Percentiles rank a stretch among this genome's conserved stretches.
These are phyloP conservation scores for Heptranchias perlo DNA, from an alignment of 2,113 vertebrate species.

Conservation along the genomic window DNA sequence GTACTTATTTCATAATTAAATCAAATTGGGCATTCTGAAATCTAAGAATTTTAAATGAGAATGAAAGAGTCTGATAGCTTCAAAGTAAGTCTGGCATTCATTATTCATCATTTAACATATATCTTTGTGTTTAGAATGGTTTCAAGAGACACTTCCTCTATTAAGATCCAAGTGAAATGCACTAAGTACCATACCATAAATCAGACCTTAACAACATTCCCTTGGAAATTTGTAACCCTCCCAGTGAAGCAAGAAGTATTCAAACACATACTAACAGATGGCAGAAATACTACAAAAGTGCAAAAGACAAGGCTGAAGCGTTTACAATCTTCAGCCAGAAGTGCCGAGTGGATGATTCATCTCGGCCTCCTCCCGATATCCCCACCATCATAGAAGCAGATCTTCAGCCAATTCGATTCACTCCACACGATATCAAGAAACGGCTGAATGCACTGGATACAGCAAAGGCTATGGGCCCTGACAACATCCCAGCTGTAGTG, in stretches of 20 bases:
- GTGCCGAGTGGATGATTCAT: too few species aligned
- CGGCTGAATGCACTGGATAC: too few species aligned
- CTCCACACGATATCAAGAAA: too few species aligned
- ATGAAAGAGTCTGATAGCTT: neutral
- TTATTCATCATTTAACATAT: neutral
- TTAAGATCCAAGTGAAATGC: neutral
- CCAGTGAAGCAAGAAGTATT: slow-evolving; percentile 16
- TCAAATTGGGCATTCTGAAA: neutral
- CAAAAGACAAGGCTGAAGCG: too few species aligned
- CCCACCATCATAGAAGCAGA: too few species aligned
- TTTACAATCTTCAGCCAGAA: too few species aligned
- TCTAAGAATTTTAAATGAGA: neutral
- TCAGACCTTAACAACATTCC: neutral
- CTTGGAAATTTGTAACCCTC: neutral
- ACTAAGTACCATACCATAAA: neutral
- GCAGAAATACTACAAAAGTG: neutral
- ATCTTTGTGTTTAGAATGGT: neutral
- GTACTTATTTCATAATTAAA: neutral
- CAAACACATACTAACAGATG: neutral
- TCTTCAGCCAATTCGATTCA: too few species aligned
- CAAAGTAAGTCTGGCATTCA: neutral
- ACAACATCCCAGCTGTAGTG: too few species aligned
- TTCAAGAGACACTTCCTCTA: neutral
- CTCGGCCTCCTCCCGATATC: too few species aligned
- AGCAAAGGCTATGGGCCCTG: too few species aligned